phyloP scores from a whole-genome alignment of 2,113 vertebrate genomes.

The Anoura caudifer region DNA sequence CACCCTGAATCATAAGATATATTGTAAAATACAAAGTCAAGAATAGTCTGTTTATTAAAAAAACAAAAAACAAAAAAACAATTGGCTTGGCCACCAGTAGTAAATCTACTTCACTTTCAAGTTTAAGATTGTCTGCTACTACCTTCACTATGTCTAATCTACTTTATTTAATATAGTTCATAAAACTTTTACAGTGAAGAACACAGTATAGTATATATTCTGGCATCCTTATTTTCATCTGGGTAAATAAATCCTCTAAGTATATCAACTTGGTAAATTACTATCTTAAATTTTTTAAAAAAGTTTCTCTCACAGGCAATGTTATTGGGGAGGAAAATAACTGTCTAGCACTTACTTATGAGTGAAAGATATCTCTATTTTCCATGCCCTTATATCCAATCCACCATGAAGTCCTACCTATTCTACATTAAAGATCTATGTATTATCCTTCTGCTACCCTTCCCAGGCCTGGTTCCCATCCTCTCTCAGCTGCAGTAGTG shows the following conservation, averaged over 20 bases:
- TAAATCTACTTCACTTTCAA: not conserved
- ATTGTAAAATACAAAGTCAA: slow-evolving; percentile 4
- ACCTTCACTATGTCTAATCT: not conserved
- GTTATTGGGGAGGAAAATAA: not conserved
- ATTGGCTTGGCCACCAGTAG: not conserved
- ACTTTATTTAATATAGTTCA: not conserved
- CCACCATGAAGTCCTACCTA: not conserved
- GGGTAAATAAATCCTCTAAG: too few species aligned
- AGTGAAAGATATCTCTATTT: not conserved
- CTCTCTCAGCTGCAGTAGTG: not conserved
- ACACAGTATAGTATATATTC: not conserved
- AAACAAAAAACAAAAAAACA: not conserved
- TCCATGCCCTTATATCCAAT: not conserved
- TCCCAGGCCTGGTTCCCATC: not conserved
- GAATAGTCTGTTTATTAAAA: not conserved
- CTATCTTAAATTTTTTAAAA: too few species aligned
- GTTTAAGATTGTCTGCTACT: not conserved
- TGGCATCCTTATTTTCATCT: not conserved
- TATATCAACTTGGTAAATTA: too few species aligned
- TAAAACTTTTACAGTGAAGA: not conserved
- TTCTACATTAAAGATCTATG: not conserved
- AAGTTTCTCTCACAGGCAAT: too few species aligned
- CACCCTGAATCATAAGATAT: not conserved
- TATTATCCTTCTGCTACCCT: not conserved
- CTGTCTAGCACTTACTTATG: not conserved